phyloP scores from a whole-genome alignment of 2,797 vertebrate genomes.

The Gambelia wislizenii region DNA sequence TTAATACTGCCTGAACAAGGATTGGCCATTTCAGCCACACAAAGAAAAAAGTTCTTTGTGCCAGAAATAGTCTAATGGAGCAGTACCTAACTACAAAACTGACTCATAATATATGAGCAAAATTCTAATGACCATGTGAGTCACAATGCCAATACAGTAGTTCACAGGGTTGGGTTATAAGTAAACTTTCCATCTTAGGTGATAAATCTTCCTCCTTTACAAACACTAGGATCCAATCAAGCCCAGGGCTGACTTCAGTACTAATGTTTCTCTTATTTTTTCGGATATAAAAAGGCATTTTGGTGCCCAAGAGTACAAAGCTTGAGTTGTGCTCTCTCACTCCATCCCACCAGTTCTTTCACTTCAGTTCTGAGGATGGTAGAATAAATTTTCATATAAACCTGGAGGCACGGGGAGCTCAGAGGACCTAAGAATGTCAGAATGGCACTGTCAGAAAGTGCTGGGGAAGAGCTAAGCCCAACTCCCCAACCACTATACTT shows the following conservation, averaged over 20 bases:
- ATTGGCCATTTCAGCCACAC: background rate
- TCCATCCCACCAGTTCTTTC: background rate
- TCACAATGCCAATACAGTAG: background rate
- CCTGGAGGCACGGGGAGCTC: background rate
- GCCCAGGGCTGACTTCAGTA: background rate
- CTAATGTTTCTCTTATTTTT: background rate
- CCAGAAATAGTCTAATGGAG: background rate
- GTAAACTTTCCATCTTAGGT: background rate
- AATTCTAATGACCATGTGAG: slow-evolving; percentile 6
- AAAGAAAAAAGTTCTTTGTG: slow-evolving; percentile 15
- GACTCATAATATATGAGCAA: slow-evolving; percentile 10
- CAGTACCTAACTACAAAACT: slow-evolving; percentile 9
- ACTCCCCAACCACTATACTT: background rate
- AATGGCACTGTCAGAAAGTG: background rate
- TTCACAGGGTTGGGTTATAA: background rate
- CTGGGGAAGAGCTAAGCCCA: background rate
- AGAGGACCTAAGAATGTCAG: background rate
- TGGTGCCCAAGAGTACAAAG: background rate
- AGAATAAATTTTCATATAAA: background rate
- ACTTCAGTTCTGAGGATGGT: background rate
- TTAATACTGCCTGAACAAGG: background rate
- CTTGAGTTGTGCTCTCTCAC: background rate
- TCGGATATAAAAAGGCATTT: background rate
- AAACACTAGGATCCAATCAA: background rate
- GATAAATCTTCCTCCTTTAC: slow-evolving; percentile 3